Evolutionary conservation across 2,888 invertebrate species (phyloP).

Genomic region (Chymomyza caudatula): DNA sequence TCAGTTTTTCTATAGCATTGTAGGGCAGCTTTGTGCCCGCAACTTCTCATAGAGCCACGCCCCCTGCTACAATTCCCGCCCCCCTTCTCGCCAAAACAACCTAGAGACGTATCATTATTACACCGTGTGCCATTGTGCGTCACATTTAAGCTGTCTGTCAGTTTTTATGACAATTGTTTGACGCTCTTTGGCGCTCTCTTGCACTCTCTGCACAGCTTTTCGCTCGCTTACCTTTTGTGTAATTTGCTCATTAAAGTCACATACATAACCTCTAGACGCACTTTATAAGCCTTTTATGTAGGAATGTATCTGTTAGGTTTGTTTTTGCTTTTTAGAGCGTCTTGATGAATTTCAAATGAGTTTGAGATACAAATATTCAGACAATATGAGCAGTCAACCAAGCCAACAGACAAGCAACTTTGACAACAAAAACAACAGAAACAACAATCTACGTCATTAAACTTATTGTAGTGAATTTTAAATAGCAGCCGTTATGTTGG

Average conservation of each 20-base stretch:
- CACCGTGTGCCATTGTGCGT: constrained; percentile 10
- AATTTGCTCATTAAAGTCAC: not conserved
- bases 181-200: not conserved
- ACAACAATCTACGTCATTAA: constrained; percentile 35
- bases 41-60: no score
- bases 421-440: not conserved
- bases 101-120: not conserved
- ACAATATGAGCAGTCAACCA: not conserved
- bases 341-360: constrained; percentile 54
- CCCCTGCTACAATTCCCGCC: not conserved
- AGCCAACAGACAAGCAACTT: not conserved
- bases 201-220: not conserved
- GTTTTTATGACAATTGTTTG: constrained; percentile 53
- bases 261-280: not conserved
- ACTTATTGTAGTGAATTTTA: constrained; percentile 37
- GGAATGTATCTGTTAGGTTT: not conserved
- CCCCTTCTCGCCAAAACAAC: constrained; percentile 11
- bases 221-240: not conserved
- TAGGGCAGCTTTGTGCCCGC: not conserved
- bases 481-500: constrained; percentile 27
- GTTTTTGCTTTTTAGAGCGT: constrained; percentile 17
- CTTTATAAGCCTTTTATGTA: no score
- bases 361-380: constrained; percentile 24
- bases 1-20: constrained; percentile 29
- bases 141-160: constrained; percentile 44